Base-by-base conservation (phyloP, 2,888 invertebrate species). In the Odiellus spinosus region DNA sequence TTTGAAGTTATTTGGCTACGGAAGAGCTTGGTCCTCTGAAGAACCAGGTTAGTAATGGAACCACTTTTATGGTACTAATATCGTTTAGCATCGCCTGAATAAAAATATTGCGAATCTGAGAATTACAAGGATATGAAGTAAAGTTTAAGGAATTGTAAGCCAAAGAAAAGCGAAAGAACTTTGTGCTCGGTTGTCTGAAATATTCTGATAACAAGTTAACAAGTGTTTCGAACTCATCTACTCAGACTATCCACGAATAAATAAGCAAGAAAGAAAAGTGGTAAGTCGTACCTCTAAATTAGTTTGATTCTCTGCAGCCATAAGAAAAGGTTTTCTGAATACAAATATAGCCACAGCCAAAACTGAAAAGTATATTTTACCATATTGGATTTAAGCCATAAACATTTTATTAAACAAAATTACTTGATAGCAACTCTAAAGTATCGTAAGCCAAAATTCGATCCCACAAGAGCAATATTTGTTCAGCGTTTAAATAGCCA, bases 381-480 rank as follows among this genome's bases (percentile, higher is more conserved):
- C 17, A 12, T 14, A n/a, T 1, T 35, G 21, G 15, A 19, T 14
- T 18, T 14, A 12, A 18, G 14, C 10, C 15, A 34, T 12, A n/a
- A 12, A 19, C 3, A 20, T 20, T 26, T 4, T 15, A 2, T 19
- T 10, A 18, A 19, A 14, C 14, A n/a, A 35, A 41, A 53, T 54
- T 47, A 67, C 67, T 63, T 53, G 93, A 77, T 46, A 95, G 72
- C 34, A 91, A 78, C 67, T 91, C 90, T 49, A 93, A 67, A 6
- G 88, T 86, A 65, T 93, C 88, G 64, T 87, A 90, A 3, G 88
- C 91, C 11, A 95, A 72, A 46, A 87, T 74, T 58, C 90, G 72
- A 66, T 95, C 95, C 95, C 95, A 95, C 12, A 95, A 71, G 38
- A 84, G 76, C 3, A 95, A 70, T 1, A 95, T 73, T 65, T 95